Evolutionary conservation across 2,888 invertebrate genomes (phyloP), one percentile per base, ranked within the genome.

Genomic region (Acanthoscelides obtectus): DNA sequence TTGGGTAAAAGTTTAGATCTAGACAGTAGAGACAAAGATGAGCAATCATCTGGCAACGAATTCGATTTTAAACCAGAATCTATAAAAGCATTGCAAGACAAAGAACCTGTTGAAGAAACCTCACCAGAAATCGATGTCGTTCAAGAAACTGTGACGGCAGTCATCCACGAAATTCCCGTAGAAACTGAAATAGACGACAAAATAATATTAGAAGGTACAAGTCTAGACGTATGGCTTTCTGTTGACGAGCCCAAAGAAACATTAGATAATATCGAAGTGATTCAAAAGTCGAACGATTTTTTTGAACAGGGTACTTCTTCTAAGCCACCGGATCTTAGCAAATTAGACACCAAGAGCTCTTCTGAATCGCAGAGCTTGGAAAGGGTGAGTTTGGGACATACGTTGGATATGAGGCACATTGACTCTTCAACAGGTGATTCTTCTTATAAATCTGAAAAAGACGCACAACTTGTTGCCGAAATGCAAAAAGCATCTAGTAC

Each of bases 141-240:
- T 45, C 77, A 76, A 72, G 80, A 79, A 80, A 80, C 77, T 17
- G 80, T 78, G 22, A 80, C 77, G 69, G 81, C 79, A 5, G 82
- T 77, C 70, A 77, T 80, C 21, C 80, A 80, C 68, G 75, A 76
- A 67, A 81, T 80, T 65, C 80, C 79, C 72, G 71, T 77, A 20
- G 77, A 76, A 22, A 66, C 69, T 8, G 75, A 75, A 19, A 75
- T 72, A 77, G 78, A 76, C 68, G 84, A 85, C 69, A 80, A 81
- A 75, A 80, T 85, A 22, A 83, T 85, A 68, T 74, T 86, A 27
- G 85, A 86, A 79, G 86, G 86, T 12, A 86, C 86, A 12, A 86
- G 85, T 75, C 81, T 86, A 70, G 86, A 86, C 75, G 84, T 86
- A 19, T 86, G 86, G 86, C 76, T 86, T 67, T 85, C 86, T 0